Base-by-base conservation (phyloP, 2,888 invertebrate genomes). In the Plebejus argus region DNA sequence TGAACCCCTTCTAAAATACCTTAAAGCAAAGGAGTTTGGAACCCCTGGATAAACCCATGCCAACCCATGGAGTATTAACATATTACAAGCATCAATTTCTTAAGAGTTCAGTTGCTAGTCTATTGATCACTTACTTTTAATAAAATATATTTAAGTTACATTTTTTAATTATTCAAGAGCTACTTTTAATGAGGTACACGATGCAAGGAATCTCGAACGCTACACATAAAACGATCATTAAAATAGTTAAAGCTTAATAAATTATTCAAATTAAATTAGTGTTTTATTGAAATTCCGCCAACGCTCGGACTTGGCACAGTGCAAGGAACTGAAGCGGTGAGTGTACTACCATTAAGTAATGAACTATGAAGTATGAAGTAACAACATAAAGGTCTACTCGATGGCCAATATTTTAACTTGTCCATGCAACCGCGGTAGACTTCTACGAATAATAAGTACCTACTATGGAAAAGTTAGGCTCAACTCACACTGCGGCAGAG, bases 241-340 rank as follows among this genome's bases (percentile, higher is more conserved):
- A 66, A 66, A 66, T 28, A 33, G 66, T 66, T 28, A 66, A 33
- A 66, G 66, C 66, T 28, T 66, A 28, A 66, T n/a, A n/a, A 7
- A 66, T 66, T 66, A 66, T 66, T 66, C 66, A 66, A 66, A 66
- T 66, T 28, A 66, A 66, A 66, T 28, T 66, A 15, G 66, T 66
- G n/a, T 71, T 39, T 71, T 71, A 71, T 71, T 39, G 23, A 74
- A 74, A 74, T 23, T 15, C 74, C 53, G 28, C 74, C 74, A 74
- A 28, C 28, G 15, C 49, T 49, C 49, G 28, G 74, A 20, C 74
- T 74, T 49, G 45, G 49, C 53, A 49, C 12, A 5, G 74, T 53
- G 15, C 74, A 74, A 74, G 53, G 28, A 23, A 53, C 49, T 74
- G 12, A 72, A 74, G 74, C 23, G 12, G 74, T 20, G 15, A 66